Evolutionary conservation across 2,797 vertebrate genomes (phyloP).

Genomic region (Gastrophryne carolinensis): DNA sequence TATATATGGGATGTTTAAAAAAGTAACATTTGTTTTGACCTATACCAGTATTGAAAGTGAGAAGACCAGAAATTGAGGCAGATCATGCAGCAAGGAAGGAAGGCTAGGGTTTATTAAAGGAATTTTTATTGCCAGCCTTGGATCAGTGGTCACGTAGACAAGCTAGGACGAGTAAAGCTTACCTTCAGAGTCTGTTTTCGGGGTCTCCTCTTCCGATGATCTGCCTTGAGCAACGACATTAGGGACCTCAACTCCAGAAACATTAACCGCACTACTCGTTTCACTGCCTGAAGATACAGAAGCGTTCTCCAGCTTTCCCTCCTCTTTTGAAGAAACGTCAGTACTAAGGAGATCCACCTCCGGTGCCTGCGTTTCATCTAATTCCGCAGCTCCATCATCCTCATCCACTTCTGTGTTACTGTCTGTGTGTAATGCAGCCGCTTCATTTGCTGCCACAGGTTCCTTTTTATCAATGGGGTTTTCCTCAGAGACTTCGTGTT

Average conservation of each 20-base stretch:
- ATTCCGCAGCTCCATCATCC: neutral
- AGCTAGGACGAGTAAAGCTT: too few relatives aligned
- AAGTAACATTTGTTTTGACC: too few relatives aligned
- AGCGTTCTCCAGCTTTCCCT: neutral
- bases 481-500: neutral
- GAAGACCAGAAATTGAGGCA: too few relatives aligned
- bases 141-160: too few relatives aligned
- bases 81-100: too few relatives aligned
- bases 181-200: conserved; percentile 22
- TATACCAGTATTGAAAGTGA: too few relatives aligned
- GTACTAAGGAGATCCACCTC: neutral
- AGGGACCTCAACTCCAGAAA: neutral
- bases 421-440: conserved; percentile 20
- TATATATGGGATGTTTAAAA: too few relatives aligned
- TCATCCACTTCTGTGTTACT: conserved; percentile 54
- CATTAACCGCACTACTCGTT: neutral
- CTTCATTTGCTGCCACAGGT: neutral
- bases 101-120: too few relatives aligned
- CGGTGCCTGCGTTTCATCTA: neutral
- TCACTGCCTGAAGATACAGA: neutral
- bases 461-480: neutral
- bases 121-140: too few relatives aligned
- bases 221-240: neutral
- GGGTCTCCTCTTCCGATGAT: neutral
- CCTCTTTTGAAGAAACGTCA: neutral